Conservation (phyloP, 1,140 invertebrate species). For the Zaprionus camerounensis region DNA sequence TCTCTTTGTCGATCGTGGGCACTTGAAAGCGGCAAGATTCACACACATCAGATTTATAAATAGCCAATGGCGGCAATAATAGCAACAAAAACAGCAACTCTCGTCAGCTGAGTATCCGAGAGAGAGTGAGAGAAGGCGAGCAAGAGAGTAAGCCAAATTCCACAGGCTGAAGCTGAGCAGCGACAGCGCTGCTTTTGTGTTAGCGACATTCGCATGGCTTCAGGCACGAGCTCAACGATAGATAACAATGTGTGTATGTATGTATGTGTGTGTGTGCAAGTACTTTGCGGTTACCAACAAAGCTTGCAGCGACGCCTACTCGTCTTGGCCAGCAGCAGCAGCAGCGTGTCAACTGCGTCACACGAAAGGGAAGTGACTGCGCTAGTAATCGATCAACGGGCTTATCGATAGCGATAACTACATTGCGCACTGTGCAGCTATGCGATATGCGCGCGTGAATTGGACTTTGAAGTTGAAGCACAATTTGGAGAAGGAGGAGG, state of each 20-base stretch:
- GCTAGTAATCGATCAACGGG: slow-evolving; percentile 22
- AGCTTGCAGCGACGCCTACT: slow-evolving; percentile 43
- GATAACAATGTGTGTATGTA: neutral
- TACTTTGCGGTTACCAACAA: slow-evolving; percentile 32
- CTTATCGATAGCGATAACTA: slow-evolving; percentile 28
- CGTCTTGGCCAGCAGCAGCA: slow-evolving; percentile 22
- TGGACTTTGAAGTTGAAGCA: slow-evolving; percentile 11
- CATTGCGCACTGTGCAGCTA: neutral
- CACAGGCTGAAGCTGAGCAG: slow-evolving; percentile 31
- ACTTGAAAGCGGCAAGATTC: slow-evolving; percentile 46
- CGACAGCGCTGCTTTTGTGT: neutral
- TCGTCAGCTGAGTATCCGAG: slow-evolving; percentile 48
- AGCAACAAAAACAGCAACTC: slow-evolving; percentile 27
- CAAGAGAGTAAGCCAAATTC: slow-evolving; percentile 53
- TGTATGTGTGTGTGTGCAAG: neutral
- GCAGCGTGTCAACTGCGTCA: slow-evolving; percentile 20
- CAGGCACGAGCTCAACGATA: slow-evolving; percentile 49
- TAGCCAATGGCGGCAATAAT: slow-evolving; percentile 52
- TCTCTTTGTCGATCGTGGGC: slow-evolving; percentile 32
- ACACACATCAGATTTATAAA: slow-evolving; percentile 80
- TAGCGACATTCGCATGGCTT: slow-evolving; percentile 67
- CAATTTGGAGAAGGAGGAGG: neutral
- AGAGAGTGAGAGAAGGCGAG: slow-evolving; percentile 34
- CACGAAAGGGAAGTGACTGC: slow-evolving; percentile 7
- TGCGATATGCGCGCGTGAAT: neutral